Evolutionary conservation across 2,113 vertebrate genomes (phyloP), one percentile per base, ranked within the genome.

Genomic region (Odocoileus virginianus): DNA sequence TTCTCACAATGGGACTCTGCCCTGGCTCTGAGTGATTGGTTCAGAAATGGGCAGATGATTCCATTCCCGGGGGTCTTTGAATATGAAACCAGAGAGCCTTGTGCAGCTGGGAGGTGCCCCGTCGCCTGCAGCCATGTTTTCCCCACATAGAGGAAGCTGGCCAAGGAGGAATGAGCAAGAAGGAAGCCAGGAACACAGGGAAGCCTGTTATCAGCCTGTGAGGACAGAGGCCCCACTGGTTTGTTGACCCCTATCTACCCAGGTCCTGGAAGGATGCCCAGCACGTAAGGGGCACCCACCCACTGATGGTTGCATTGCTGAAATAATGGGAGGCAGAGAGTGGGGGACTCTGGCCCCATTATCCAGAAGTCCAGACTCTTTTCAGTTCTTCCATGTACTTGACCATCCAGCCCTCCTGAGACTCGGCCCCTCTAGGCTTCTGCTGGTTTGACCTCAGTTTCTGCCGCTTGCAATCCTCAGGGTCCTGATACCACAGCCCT

Each of bases 271-370:
- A 36, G 33, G 11, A 25, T 12, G 21, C 19, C 58, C 94, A 50
- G 27, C 60, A 47, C 0, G 0, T 0, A 23, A 27, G 5, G 25
- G 21, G 28, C 9, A 0, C 36, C 71, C 23, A 23, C 2, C 28
- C 74, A 76, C 54, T 57, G 36, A 27, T 30, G 15, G 4, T 0
- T 45, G 16, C 28, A 19, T 25, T 17, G 21, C 7, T 30, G 57
- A 76, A 11, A 50, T 3, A 60, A 61, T 1, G 7, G 7, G 58
- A 84, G n/a, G 43, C 52, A 27, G 11, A 58, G 8, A 7, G 4
- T 25, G 45, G 28, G 64, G 76, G 27, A 19, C 15, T 50, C 58
- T 25, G 7, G 23, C 2, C 19, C 54, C 19, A 10, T 7, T 7
- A 33, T 43, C 15, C 43, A 1, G n/a, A 36, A 14, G 47, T 23